Conservation (phyloP, 2,797 vertebrate genomes). For the Sebastiscus albofasciatus region DNA sequence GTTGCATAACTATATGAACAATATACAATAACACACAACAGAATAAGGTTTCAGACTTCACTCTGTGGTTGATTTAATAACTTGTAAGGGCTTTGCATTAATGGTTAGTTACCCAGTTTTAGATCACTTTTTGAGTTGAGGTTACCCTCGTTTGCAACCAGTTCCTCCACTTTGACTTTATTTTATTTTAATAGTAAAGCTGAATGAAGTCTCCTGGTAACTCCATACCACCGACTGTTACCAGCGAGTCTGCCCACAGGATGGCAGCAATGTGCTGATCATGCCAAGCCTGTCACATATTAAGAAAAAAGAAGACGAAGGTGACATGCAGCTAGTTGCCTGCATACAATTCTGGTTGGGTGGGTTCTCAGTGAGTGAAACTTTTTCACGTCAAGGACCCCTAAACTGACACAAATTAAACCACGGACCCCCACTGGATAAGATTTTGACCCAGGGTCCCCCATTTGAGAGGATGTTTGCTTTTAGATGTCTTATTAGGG, state of each 20-base stretch:
- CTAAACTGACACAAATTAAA: no score
- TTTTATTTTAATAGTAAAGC: neutral
- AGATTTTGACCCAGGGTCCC: no score
- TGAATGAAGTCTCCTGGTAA: neutral
- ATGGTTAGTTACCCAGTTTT: neutral
- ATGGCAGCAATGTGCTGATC: conserved; percentile 47
- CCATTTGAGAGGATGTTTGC: no score
- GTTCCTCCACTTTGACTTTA: neutral
- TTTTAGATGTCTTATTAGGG: no score
- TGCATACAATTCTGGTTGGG: neutral
- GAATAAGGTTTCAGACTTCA: neutral
- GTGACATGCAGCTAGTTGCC: neutral
- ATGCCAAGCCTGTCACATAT: neutral
- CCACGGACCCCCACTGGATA: no score
- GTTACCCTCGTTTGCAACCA: neutral
- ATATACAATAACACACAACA: neutral
- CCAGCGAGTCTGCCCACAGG: conserved; percentile 24
- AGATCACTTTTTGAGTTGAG: neutral
- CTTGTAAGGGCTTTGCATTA: neutral
- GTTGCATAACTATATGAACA: neutral
- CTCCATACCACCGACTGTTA: neutral
- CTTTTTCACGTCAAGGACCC: no score
- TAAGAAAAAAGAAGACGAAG: neutral
- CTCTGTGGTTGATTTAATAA: neutral
- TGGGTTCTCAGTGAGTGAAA: neutral